These are phyloP conservation scores for Rhynchophorus ferrugineus DNA, from an alignment of 1,140 invertebrate genomes.

Conservation along the genomic window DNA sequence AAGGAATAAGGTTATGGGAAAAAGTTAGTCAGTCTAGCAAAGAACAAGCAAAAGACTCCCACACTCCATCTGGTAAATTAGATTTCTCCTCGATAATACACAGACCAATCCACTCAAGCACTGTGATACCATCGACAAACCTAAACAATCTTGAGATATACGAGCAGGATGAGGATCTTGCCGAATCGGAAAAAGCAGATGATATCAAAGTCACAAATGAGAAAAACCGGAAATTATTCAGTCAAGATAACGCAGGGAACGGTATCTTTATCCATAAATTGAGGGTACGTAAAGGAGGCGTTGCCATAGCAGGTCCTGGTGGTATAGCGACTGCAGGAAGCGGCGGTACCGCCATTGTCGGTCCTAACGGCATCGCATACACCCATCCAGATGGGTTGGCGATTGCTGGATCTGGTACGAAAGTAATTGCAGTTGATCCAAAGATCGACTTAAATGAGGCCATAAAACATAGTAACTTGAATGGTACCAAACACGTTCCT, in stretches of 20 bases:
- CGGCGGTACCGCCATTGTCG: conserved; percentile 66
- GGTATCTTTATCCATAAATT: conserved; percentile 59
- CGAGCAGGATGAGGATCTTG: conserved; percentile 25
- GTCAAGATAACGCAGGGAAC: conserved; percentile 36
- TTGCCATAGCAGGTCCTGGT: conserved; percentile 65
- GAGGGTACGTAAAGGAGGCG: conserved; percentile 59
- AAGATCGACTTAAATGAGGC: conserved; percentile 46
- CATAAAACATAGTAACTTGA: conserved; percentile 26
- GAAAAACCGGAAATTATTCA: conserved; percentile 30
- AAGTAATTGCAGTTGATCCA: conserved; percentile 53
- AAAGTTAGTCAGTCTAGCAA: not conserved
- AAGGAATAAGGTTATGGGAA: conserved; percentile 9
- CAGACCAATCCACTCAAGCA: not conserved
- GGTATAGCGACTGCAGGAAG: conserved; percentile 64
- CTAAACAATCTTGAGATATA: conserved; percentile 17
- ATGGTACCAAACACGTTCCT: conserved; percentile 36
- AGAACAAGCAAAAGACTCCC: not conserved
- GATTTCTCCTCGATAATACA: not conserved
- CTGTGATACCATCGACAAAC: conserved; percentile 14
- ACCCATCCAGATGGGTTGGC: conserved; percentile 60
- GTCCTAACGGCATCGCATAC: conserved; percentile 61
- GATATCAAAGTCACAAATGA: conserved; percentile 28
- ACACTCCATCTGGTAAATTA: not conserved
- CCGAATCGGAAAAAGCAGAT: conserved; percentile 24
- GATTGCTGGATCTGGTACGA: conserved; percentile 59